phyloP scores from a whole-genome alignment of 2,888 invertebrate genomes.

The Ochropacha duplaris region DNA sequence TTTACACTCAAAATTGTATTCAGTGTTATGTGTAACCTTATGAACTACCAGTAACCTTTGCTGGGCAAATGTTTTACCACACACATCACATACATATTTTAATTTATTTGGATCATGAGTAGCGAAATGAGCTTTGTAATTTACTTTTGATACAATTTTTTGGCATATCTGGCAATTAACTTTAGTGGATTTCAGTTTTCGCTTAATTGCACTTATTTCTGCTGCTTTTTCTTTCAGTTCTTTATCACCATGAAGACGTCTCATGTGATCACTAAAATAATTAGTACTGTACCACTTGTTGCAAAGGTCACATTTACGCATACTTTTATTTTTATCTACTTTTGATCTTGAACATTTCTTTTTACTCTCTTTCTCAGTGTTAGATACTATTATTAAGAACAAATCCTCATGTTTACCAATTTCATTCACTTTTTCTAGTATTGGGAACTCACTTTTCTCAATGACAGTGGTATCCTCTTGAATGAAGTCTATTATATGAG shows the following conservation, averaged over 20 bases:
- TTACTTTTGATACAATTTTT: conserved; percentile 20
- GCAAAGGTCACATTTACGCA: neutral
- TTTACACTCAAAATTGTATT: conserved; percentile 44
- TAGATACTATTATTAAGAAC: neutral
- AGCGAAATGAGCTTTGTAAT: conserved; percentile 30
- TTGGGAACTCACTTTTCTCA: neutral
- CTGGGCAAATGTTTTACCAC: conserved; percentile 25
- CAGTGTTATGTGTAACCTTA: conserved; percentile 36
- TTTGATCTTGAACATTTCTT: neutral
- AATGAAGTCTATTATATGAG: neutral
- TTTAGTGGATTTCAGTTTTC: conserved; percentile 1
- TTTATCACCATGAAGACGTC: conserved; percentile 18
- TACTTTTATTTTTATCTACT: neutral
- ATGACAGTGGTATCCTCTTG: neutral
- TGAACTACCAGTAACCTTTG: neutral
- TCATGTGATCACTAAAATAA: conserved; percentile 31
- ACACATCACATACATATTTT: conserved; percentile 45
- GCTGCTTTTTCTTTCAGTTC: neutral
- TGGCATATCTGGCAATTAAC: conserved; percentile 34
- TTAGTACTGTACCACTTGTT: neutral
- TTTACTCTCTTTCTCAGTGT: neutral
- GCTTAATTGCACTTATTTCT: neutral
- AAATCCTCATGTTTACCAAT: neutral
- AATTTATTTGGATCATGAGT: conserved; percentile 20
- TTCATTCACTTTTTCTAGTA: neutral